Conservation (phyloP, 2,797 vertebrate genomes). For the Acanthis flammea region DNA sequence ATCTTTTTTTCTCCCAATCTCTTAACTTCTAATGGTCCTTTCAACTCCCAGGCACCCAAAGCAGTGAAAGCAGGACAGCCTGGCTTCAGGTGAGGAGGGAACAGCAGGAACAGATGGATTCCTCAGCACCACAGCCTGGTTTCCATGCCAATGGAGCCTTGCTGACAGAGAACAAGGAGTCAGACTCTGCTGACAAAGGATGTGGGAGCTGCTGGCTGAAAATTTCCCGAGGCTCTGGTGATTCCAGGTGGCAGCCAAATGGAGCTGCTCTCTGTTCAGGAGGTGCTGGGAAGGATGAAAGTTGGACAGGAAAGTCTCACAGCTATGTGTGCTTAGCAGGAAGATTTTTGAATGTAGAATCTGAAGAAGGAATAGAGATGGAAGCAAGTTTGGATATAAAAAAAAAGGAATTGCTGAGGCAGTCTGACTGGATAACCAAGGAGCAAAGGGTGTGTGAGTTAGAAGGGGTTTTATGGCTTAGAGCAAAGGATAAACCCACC, state of each 20-base stretch:
- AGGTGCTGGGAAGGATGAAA: no score
- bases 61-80: background rate
- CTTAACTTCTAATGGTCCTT: background rate
- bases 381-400: no score
- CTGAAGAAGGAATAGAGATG: no score
- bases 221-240: background rate
- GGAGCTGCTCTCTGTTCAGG: background rate
- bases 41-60: background rate
- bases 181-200: background rate
- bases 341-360: no score
- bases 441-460: no score
- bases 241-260: conserved; percentile 10
- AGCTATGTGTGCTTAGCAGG: no score
- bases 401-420: no score
- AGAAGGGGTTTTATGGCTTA: no score
- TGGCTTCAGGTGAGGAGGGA: background rate
- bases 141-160: background rate
- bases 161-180: background rate
- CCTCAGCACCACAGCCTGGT: background rate
- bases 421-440: no score
- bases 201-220: background rate
- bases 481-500: no score
- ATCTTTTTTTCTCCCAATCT: background rate
- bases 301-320: no score
- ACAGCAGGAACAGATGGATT: conserved; percentile 11